Conservation (phyloP, 1,140 invertebrate species). For the Drosophila equinoxialis region DNA sequence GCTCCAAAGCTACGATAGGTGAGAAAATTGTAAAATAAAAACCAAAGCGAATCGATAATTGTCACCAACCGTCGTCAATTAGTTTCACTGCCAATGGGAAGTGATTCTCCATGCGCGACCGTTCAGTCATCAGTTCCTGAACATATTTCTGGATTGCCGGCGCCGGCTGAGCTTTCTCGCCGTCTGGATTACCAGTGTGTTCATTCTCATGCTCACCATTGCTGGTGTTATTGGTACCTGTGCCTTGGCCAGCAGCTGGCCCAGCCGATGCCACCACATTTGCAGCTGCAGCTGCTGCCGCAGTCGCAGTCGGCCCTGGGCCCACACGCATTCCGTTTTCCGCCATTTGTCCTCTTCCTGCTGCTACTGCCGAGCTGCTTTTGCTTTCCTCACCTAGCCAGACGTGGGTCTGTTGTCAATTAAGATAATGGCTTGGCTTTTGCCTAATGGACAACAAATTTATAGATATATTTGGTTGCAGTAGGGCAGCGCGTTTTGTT, state of each 20-base stretch:
- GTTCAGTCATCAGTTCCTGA: slow-evolving; percentile 74
- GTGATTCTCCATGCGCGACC: slow-evolving; percentile 78
- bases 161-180: slow-evolving; percentile 64
- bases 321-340: slow-evolving; percentile 79
- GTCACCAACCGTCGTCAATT: slow-evolving; percentile 74
- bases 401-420: slow-evolving; percentile 30
- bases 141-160: slow-evolving; percentile 79
- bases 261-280: slow-evolving; percentile 37
- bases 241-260: slow-evolving; percentile 25
- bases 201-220: slow-evolving; percentile 77
- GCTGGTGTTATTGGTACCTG: slow-evolving; percentile 43
- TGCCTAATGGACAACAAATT: slow-evolving; percentile 1
- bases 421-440: not conserved
- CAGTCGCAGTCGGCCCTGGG: slow-evolving; percentile 68
- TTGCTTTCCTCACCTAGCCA: slow-evolving; percentile 31
- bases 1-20: slow-evolving; percentile 84
- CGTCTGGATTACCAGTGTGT: slow-evolving; percentile 61
- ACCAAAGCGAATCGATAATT: slow-evolving; percentile 45
- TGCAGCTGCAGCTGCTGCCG: slow-evolving; percentile 36
- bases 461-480: slow-evolving; percentile 1
- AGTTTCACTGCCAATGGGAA: slow-evolving; percentile 79
- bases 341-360: slow-evolving; percentile 75
- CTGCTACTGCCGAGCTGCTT: slow-evolving; percentile 11
- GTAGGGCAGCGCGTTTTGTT: slow-evolving; percentile 30
- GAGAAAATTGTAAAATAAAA: slow-evolving; percentile 5